These are phyloP conservation scores for Tribolium madens DNA, from an alignment of 1,140 invertebrate genomes.

Conservation along the genomic window DNA sequence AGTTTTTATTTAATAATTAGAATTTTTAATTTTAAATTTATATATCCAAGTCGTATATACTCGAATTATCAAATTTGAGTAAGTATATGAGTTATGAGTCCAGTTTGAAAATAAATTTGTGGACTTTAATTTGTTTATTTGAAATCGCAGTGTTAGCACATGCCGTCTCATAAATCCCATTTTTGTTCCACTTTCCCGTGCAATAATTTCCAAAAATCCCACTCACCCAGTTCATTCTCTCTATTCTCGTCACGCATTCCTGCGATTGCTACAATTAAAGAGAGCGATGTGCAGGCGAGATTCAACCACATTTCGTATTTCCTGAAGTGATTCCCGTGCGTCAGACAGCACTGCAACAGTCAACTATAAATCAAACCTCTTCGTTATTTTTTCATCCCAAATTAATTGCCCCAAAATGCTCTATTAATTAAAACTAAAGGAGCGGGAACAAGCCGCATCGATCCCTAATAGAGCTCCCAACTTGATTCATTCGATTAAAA, in stretches of 20 bases:
- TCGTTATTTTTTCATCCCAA: slow-evolving; percentile 3
- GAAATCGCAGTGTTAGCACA: too few relatives aligned
- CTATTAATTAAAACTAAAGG: slow-evolving; percentile 29
- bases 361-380: slow-evolving; percentile 17
- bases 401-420: slow-evolving; percentile 8
- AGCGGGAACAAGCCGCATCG: not conserved
- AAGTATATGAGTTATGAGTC: too few relatives aligned
- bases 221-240: not conserved
- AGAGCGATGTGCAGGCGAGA: slow-evolving; percentile 55
- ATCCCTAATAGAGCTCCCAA: slow-evolving; percentile 1
- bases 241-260: not conserved
- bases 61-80: too few relatives aligned
- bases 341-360: slow-evolving; percentile 50
- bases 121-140: too few relatives aligned
- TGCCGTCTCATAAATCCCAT: too few relatives aligned
- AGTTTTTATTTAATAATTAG: too few relatives aligned
- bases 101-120: too few relatives aligned
- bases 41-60: too few relatives aligned
- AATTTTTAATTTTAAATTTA: too few relatives aligned
- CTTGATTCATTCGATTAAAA: slow-evolving; percentile 27
- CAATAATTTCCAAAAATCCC: too few relatives aligned
- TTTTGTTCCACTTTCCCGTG: too few relatives aligned
- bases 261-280: slow-evolving; percentile 52
- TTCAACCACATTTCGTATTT: slow-evolving; percentile 64
- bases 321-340: slow-evolving; percentile 56